Evolutionary conservation across 1,140 invertebrate species (phyloP).

Genomic region (Heliconius melpomene): DNA sequence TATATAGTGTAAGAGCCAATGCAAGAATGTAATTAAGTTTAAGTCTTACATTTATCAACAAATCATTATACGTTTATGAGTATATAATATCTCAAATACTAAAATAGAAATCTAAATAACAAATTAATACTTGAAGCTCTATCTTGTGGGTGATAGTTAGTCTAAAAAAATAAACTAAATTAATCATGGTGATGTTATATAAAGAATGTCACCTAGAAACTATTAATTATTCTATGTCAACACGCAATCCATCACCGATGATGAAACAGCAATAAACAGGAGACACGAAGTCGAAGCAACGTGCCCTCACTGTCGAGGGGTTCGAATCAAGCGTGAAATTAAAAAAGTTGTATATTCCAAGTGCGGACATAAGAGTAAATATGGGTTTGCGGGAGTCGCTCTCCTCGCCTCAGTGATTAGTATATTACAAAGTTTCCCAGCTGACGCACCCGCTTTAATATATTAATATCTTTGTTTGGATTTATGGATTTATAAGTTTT

Average conservation of each 20-base stretch:
- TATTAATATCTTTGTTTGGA: neutral
- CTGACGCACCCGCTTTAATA: neutral
- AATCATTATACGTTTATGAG: too few species aligned
- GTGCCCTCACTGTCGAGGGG: slow-evolving; percentile 15
- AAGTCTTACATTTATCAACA: too few species aligned
- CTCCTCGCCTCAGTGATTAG: slow-evolving; percentile 23
- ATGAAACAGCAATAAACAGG: slow-evolving; percentile 22
- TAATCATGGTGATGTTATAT: neutral
- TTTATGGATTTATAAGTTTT: too few species aligned
- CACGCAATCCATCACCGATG: slow-evolving; percentile 22
- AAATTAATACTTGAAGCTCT: too few species aligned
- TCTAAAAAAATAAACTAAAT: neutral
- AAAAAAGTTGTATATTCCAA: slow-evolving; percentile 62
- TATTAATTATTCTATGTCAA: slow-evolving; percentile 26
- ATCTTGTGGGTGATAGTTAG: too few species aligned
- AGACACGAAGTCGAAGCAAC: slow-evolving; percentile 24
- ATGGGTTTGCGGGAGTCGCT: slow-evolving; percentile 15
- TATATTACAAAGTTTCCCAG: slow-evolving; percentile 21
- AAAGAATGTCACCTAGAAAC: neutral
- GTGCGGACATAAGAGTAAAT: slow-evolving; percentile 27
- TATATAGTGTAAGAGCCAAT: too few species aligned
- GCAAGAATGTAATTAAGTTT: too few species aligned
- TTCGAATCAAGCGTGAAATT: slow-evolving; percentile 61
- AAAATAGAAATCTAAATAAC: too few species aligned
- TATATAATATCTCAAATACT: too few species aligned